phyloP scores from a whole-genome alignment of 2,888 invertebrate genomes.

The Drosophila flavopinicola region DNA sequence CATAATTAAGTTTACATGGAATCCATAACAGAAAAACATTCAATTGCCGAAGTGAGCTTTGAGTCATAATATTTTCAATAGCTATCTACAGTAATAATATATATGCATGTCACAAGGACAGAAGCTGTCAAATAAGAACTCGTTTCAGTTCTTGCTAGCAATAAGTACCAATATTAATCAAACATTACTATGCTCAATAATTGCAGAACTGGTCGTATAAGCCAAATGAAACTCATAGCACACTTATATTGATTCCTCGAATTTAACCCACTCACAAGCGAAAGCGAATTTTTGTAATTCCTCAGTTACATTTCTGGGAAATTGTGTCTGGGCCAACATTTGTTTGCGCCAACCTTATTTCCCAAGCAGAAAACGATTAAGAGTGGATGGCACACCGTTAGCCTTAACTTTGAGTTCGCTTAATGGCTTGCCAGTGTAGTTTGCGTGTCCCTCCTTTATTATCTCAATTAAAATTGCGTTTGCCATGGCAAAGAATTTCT shows the following conservation, averaged over 20 bases:
- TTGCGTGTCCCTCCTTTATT: slow-evolving; percentile 4
- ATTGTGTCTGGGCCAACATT: slow-evolving; percentile 16
- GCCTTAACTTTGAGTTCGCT: not conserved
- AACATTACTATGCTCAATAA: too few relatives aligned
- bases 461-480: slow-evolving; percentile 32
- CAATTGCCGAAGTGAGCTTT: too few relatives aligned
- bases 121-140: too few relatives aligned
- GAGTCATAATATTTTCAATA: too few relatives aligned
- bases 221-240: not conserved
- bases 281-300: not conserved
- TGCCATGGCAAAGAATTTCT: not conserved
- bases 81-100: too few relatives aligned
- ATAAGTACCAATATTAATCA: too few relatives aligned
- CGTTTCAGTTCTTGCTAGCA: too few relatives aligned
- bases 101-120: too few relatives aligned
- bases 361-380: slow-evolving; percentile 8
- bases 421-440: slow-evolving; percentile 15
- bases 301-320: slow-evolving; percentile 8
- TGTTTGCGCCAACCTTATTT: slow-evolving; percentile 6
- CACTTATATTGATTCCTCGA: not conserved
- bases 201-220: not conserved
- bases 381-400: not conserved
- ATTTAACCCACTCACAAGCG: not conserved
- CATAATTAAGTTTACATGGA: too few relatives aligned
- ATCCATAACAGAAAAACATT: too few relatives aligned